Evolutionary conservation across 2,888 invertebrate species (phyloP).

Genomic region (Ptychoptera contaminata): DNA sequence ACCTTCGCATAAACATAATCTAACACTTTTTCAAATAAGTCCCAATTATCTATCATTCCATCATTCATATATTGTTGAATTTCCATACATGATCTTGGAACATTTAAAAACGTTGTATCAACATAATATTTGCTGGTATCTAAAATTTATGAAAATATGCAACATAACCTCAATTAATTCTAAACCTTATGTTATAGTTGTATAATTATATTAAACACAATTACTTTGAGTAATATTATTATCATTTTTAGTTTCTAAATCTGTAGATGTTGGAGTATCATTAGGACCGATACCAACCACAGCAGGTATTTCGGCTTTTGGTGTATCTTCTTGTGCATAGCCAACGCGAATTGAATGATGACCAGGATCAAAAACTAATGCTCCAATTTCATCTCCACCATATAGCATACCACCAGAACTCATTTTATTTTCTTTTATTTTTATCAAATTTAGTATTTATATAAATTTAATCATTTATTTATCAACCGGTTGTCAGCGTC

Average conservation of each 20-base stretch:
- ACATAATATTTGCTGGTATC: conserved; percentile 56
- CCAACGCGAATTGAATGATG: conserved; percentile 72
- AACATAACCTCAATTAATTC: conserved; percentile 7
- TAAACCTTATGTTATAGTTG: conserved; percentile 13
- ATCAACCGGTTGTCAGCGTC: too few species aligned
- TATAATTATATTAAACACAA: conserved; percentile 12
- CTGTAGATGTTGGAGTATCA: conserved; percentile 44
- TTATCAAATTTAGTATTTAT: neutral
- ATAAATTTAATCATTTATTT: too few species aligned
- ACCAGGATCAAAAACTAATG: conserved; percentile 93
- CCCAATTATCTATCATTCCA: conserved; percentile 99
- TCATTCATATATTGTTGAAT: conserved; percentile 89
- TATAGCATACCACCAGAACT: conserved; percentile 55
- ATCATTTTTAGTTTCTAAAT: conserved; percentile 62
- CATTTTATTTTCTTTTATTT: conserved; percentile 16
- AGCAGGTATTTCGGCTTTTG: conserved; percentile 94
- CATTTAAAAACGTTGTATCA: conserved; percentile 84
- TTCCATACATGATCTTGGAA: conserved; percentile 80
- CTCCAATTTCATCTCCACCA: conserved; percentile 97
- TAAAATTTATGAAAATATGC: conserved; percentile 7
- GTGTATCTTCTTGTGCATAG: conserved; percentile 92
- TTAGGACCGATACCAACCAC: conserved; percentile 73
- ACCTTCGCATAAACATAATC: conserved; percentile 83
- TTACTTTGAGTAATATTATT: conserved; percentile 42
- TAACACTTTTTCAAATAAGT: conserved; percentile 88